These are phyloP conservation scores for Ormyrus thymus DNA, from an alignment of 2,888 invertebrate genomes.

Conservation along the genomic window DNA sequence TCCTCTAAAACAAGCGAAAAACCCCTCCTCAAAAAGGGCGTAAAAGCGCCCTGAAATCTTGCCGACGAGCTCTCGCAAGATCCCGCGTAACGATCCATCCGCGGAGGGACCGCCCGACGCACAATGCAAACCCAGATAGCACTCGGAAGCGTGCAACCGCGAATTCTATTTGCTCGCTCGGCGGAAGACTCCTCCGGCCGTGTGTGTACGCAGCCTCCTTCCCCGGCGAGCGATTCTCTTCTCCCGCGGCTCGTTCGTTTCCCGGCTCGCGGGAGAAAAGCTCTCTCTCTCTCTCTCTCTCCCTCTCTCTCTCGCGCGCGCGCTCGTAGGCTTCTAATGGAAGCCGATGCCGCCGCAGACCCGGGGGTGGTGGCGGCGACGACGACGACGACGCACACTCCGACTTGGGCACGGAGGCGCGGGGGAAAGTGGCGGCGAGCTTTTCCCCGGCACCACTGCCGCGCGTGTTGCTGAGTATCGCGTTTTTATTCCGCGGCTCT, in stretches of 20 bases:
- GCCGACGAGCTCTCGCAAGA: too few species aligned
- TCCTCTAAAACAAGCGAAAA: too few species aligned
- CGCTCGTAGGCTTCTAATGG: slow-evolving; percentile 63
- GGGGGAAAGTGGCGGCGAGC: background rate
- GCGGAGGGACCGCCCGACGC: too few species aligned
- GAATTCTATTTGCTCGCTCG: slow-evolving; percentile 69
- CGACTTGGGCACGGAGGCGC: background rate
- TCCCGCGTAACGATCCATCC: too few species aligned
- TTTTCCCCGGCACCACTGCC: background rate
- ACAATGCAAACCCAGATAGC: too few species aligned
- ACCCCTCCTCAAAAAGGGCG: too few species aligned
- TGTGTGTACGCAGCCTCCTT: too few species aligned
- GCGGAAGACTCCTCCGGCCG: slow-evolving; percentile 61
- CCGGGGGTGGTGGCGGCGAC: slow-evolving; percentile 57
- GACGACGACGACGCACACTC: slow-evolving; percentile 30
- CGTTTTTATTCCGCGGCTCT: slow-evolving; percentile 14
- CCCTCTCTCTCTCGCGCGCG: slow-evolving; percentile 44
- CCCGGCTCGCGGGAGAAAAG: slow-evolving; percentile 55
- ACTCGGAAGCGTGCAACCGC: slow-evolving; percentile 60
- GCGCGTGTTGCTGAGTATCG: slow-evolving; percentile 17
- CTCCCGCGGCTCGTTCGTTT: slow-evolving; percentile 56
- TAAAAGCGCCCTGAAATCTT: too few species aligned
- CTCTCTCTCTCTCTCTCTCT: slow-evolving; percentile 47
- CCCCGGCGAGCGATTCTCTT: slow-evolving; percentile 46
- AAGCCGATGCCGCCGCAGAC: slow-evolving; percentile 60